phyloP scores from a whole-genome alignment of 2,888 invertebrate genomes.

The Neoitamus cyanurus region DNA sequence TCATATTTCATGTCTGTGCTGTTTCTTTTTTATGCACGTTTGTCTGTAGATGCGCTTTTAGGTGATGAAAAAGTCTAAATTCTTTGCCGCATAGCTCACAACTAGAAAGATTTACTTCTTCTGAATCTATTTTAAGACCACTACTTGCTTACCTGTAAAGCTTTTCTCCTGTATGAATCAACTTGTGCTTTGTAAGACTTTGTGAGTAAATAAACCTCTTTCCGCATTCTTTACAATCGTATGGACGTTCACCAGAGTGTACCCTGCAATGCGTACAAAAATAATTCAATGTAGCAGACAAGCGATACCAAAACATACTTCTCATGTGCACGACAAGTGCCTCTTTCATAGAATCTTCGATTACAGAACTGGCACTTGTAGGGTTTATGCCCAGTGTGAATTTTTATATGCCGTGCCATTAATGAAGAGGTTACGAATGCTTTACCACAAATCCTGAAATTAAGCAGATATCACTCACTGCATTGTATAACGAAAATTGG shows the following conservation, averaged over 20 bases:
- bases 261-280: constrained; percentile 23
- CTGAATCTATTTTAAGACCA: not conserved
- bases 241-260: constrained; percentile 48
- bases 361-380: constrained; percentile 33
- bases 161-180: constrained; percentile 33
- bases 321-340: constrained; percentile 33
- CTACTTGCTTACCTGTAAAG: constrained; percentile 12
- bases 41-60: constrained; percentile 15
- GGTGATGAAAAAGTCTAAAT: constrained; percentile 28
- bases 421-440: constrained; percentile 17
- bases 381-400: constrained; percentile 29
- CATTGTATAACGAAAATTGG: not conserved
- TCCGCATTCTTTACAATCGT: constrained; percentile 43
- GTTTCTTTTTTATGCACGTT: constrained; percentile 6
- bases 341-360: constrained; percentile 35
- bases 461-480: not conserved
- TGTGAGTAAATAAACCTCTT: constrained; percentile 48
- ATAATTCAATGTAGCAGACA: not conserved
- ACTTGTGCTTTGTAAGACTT: constrained; percentile 43
- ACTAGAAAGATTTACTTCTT: constrained; percentile 8
- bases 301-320: not conserved
- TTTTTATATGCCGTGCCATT: constrained; percentile 39
- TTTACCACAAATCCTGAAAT: constrained; percentile 43
- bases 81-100: constrained; percentile 28
- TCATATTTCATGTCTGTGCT: not conserved